A percentile compares a stretch with the other conserved stretches of the same genome.
Evolutionary conservation across 2,797 vertebrate species (phyloP).

Genomic region (Xenops minutus): DNA sequence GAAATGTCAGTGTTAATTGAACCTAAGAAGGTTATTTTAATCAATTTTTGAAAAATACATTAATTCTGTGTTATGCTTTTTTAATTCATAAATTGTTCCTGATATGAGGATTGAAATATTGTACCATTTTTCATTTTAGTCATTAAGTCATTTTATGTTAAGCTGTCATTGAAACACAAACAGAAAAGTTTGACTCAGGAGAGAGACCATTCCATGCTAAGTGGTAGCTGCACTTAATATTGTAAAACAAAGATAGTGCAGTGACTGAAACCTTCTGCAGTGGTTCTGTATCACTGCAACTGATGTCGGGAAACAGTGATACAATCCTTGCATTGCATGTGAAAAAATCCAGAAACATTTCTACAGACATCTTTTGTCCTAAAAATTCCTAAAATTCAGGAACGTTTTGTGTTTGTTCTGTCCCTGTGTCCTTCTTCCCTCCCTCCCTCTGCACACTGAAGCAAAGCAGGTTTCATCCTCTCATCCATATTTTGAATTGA

Average conservation of each 20-base stretch:
- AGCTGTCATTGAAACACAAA: not conserved
- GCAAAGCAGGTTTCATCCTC: not conserved
- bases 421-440: not conserved
- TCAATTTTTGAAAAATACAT: not conserved
- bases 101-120: not conserved
- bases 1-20: not conserved
- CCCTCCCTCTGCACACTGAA: not conserved
- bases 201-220: not conserved
- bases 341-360: not conserved
- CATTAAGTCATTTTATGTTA: not conserved
- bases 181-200: not conserved
- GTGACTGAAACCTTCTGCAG: not conserved
- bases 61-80: not conserved
- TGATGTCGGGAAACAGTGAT: not conserved
- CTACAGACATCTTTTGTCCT: not conserved
- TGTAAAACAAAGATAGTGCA: not conserved
- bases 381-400: not conserved
- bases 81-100: not conserved
- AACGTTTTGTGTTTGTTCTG: not conserved
- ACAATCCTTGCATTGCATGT: not conserved
- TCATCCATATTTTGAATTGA: not conserved
- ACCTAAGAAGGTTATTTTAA: not conserved
- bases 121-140: not conserved
- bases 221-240: not conserved
- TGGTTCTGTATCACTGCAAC: not conserved